Evolutionary conservation across 2,888 invertebrate species (phyloP).

Genomic region (Nephrotoma guestfalica): DNA sequence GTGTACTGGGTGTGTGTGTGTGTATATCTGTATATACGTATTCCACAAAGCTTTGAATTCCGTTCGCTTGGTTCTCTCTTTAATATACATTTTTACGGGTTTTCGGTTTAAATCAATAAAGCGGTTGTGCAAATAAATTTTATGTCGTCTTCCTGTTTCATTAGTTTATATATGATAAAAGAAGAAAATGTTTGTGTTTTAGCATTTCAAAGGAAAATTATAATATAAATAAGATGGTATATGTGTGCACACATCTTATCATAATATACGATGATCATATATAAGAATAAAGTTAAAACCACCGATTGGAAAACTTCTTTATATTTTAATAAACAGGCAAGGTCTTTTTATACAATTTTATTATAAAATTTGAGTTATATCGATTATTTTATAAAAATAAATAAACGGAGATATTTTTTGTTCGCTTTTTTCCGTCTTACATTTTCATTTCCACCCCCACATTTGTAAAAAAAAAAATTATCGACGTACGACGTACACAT

Average conservation of each 20-base stretch:
- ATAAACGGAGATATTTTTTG: not conserved
- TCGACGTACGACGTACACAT: not conserved
- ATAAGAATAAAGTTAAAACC: not conserved
- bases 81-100: not conserved
- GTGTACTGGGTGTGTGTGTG: not conserved
- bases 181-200: not conserved
- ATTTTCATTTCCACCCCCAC: not conserved
- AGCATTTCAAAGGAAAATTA: not conserved
- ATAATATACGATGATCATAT: not conserved
- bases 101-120: not conserved
- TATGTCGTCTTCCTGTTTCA: not conserved
- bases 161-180: not conserved
- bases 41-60: not conserved
- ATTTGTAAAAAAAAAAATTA: not conserved
- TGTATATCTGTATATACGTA: not conserved
- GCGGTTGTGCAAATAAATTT: not conserved
- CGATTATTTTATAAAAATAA: not conserved
- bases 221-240: not conserved
- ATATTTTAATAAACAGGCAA: not conserved
- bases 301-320: not conserved
- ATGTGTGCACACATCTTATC: not conserved
- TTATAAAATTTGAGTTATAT: not conserved
- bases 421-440: not conserved
- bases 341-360: not conserved
- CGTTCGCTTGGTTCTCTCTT: not conserved